Evolutionary conservation across 2,797 vertebrate species (phyloP), one percentile per base, ranked within the genome.

Genomic region (Pitangus sulphuratus): DNA sequence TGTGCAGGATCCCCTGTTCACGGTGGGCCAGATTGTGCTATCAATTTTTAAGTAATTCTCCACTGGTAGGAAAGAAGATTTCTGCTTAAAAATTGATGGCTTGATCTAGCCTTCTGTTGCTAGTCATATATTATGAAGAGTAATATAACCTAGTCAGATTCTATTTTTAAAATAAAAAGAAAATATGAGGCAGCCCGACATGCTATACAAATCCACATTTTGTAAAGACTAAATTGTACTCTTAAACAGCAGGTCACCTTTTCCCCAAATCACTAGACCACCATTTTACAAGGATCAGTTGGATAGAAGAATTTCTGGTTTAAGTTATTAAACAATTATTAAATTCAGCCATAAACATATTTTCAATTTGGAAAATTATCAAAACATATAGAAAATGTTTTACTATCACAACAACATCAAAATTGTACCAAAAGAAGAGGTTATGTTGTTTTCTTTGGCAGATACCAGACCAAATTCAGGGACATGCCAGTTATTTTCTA

Each of bases 21-120:
- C 37, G 24, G 31, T n/a, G 79, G 69, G 56, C 87, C 93, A 96
- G 94, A 95, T 25, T 94, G 95, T 88, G 56, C 74, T 70, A 96
- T 95, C 39, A 94, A 94, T 95, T 93, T 96, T 97, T 96, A 94
- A 96, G 66, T 37, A 91, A 84, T 79, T 84, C 62, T 88, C 54
- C 35, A 72, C 45, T 76, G 26, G 35, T 45, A 89, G 87, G 33
- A 65, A 92, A 86, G 56, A 82, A 60, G 47, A 84, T 60, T 54
- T 79, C 77, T 94, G 51, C 80, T 97, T 91, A 96, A 96, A 97
- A 95, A 96, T 74, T 86, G 83, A 96, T 91, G 57, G 62, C 83
- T 93, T 82, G 76, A 74, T 88, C 37, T 70, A 65, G 65, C 80
- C 42, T 90, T 95, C 77, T 91, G 70, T 77, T 94, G 66, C 60